Conservation (phyloP, 2,113 vertebrate species). For the Anser brachyrhynchus region DNA sequence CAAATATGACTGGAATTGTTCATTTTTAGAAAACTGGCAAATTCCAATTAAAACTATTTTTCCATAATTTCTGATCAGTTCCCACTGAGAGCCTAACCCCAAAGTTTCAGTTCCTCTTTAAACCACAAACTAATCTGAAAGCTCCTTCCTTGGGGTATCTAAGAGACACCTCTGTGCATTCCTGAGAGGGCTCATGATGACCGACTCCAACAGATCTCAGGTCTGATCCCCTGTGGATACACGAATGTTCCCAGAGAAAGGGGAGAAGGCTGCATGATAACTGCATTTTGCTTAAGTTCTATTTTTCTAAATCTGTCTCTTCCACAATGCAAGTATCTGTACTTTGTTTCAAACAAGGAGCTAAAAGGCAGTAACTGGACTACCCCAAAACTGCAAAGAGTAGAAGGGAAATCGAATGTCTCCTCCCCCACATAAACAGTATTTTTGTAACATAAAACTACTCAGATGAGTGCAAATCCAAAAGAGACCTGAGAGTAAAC, state of each 20-base stretch:
- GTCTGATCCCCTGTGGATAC: background rate
- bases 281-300: background rate
- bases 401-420: background rate
- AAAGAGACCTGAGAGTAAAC: slow-evolving; percentile 71
- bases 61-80: background rate
- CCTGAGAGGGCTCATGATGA: background rate
- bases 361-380: background rate
- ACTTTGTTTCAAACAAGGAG: background rate
- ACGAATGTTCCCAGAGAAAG: background rate
- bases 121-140: background rate
- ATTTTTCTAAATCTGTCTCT: background rate
- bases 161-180: background rate
- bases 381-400: background rate
- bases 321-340: rapidly evolving
- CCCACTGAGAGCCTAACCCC: background rate
- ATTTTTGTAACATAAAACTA: slow-evolving; percentile 34
- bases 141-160: background rate
- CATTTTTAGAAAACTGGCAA: background rate
- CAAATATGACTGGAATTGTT: background rate
- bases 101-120: background rate
- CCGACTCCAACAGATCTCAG: rapidly evolving
- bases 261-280: rapidly evolving
- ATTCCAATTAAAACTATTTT: background rate
- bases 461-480: slow-evolving; percentile 34
- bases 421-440: background rate